Evolutionary conservation across 2,888 invertebrate species (phyloP).

Genomic region (Drosophila meridiana): DNA sequence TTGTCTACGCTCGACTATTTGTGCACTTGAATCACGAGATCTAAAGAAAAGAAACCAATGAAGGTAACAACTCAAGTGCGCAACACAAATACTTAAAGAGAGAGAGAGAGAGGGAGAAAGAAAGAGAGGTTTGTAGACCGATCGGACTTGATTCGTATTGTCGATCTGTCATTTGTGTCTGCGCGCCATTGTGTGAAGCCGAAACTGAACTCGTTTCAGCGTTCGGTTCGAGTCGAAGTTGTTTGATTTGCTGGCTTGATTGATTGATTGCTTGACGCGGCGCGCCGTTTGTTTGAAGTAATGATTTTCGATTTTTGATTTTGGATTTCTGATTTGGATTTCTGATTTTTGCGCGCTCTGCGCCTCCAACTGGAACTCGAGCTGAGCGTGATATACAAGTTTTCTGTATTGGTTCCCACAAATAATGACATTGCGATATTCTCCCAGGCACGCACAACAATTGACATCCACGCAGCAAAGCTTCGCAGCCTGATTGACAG

Average conservation of each 20-base stretch:
- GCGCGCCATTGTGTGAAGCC: conserved; percentile 54
- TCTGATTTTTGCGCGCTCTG: conserved; percentile 26
- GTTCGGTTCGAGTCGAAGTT: conserved; percentile 29
- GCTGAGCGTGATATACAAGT: conserved; percentile 52
- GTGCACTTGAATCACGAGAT: conserved; percentile 54
- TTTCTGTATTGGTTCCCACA: conserved; percentile 74
- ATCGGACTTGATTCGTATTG: conserved; percentile 19
- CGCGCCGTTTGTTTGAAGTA: conserved; percentile 62
- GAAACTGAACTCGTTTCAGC: conserved; percentile 58
- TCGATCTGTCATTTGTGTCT: conserved; percentile 62
- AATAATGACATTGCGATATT: conserved; percentile 76
- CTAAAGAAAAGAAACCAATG: conserved; percentile 49
- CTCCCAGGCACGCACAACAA: conserved; percentile 32
- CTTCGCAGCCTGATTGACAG: conserved; percentile 69
- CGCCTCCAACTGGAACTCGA: conserved; percentile 21
- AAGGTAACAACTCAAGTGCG: conserved; percentile 37
- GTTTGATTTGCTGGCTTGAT: conserved; percentile 75
- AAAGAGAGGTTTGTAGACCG: neutral
- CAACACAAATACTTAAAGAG: conserved; percentile 19
- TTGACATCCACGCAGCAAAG: conserved; percentile 31
- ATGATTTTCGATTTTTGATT: conserved; percentile 69
- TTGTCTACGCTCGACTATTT: conserved; percentile 55
- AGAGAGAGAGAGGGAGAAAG: neutral
- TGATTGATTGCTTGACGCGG: conserved; percentile 75
- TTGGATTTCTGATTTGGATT: conserved; percentile 48